These are phyloP conservation scores for Pseudomyrmex dendroicus DNA, from an alignment of 1,140 invertebrate species.

Conservation along the genomic window DNA sequence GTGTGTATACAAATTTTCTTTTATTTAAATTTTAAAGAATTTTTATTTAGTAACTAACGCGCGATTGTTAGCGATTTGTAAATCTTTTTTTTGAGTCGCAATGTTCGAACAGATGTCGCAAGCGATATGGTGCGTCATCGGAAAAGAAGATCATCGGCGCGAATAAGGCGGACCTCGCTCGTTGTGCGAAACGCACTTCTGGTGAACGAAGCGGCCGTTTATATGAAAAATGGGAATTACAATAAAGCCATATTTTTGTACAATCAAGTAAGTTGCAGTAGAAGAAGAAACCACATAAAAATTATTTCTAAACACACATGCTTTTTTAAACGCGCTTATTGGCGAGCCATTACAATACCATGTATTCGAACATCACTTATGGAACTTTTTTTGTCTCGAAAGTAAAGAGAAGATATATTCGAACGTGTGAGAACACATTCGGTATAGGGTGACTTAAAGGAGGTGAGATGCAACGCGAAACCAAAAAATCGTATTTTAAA, in stretches of 20 bases:
- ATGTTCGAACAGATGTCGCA: conserved; percentile 13
- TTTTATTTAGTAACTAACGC: too few relatives aligned
- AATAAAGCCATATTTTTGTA: conserved; percentile 88
- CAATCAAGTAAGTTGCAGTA: conserved; percentile 86
- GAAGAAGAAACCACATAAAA: conserved; percentile 16
- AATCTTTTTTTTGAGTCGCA: background rate
- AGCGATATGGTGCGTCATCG: conserved; percentile 47
- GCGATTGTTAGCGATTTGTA: background rate
- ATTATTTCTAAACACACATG: conserved; percentile 19
- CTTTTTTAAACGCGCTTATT: background rate
- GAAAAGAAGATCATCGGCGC: conserved; percentile 79
- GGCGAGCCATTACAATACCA: background rate
- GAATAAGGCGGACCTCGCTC: conserved; percentile 80
- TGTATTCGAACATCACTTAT: background rate
- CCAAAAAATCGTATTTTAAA: too few relatives aligned
- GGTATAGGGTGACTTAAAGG: too few relatives aligned
- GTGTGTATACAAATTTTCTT: too few relatives aligned
- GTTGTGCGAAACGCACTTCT: conserved; percentile 85
- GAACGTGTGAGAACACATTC: too few relatives aligned
- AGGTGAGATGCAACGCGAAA: too few relatives aligned
- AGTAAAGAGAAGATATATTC: too few relatives aligned
- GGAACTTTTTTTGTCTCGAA: too few relatives aligned
- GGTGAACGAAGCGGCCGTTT: conserved; percentile 89
- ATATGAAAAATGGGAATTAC: conserved; percentile 90
- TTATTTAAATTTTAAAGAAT: too few relatives aligned